A percentile compares a stretch with the other conserved stretches of the same genome.
Evolutionary conservation across 2,113 vertebrate species (phyloP).

Genomic region (Passerina amoena): DNA sequence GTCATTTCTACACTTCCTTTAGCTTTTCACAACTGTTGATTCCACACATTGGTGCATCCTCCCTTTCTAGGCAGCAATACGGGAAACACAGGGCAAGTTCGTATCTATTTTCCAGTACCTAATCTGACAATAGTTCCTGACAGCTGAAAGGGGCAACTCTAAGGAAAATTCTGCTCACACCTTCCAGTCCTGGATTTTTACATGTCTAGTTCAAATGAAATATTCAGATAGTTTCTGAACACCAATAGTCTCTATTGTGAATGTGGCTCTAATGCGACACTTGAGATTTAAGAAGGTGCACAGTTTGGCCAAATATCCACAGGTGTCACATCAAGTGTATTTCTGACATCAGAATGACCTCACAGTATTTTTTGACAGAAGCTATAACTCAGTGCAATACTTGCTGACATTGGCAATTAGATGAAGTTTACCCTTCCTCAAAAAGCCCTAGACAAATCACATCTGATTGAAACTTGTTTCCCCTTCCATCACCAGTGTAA

Average conservation of each 20-base stretch:
- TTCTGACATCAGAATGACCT: neutral
- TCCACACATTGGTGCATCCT: neutral
- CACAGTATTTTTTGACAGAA: neutral
- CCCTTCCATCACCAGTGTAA: neutral
- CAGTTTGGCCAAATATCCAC: neutral
- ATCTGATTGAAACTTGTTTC: neutral
- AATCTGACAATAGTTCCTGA: neutral
- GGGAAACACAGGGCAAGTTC: neutral
- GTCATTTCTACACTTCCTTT: neutral
- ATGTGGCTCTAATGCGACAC: neutral
- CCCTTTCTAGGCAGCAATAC: neutral
- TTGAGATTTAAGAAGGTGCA: neutral
- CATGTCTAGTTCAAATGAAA: neutral
- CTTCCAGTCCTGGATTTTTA: neutral
- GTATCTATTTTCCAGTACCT: neutral
- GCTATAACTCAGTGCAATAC: neutral
- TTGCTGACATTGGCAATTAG: neutral
- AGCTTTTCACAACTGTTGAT: neutral
- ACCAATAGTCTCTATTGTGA: neutral
- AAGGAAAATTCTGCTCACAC: neutral
- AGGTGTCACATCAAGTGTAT: neutral
- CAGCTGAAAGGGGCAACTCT: neutral
- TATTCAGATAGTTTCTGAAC: neutral
- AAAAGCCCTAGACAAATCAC: neutral
- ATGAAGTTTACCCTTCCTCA: neutral